These are phyloP conservation scores for Heteronetta atricapilla DNA, from an alignment of 2,113 vertebrate genomes.

Conservation along the genomic window DNA sequence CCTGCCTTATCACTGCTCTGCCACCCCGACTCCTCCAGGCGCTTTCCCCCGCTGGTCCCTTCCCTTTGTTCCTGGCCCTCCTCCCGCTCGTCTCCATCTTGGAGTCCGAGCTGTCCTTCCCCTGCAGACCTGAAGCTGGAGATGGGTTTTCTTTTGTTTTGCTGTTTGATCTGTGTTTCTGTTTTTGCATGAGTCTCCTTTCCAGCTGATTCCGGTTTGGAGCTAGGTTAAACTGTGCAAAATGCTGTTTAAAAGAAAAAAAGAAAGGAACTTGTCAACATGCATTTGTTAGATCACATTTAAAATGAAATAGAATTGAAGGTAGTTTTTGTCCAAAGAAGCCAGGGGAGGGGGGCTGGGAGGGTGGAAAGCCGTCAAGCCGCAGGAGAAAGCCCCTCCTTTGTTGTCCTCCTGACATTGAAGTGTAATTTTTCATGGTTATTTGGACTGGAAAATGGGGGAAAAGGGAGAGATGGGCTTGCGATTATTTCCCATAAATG, in stretches of 20 bases:
- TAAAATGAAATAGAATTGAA: conserved; percentile 77
- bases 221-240: conserved; percentile 76
- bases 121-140: neutral
- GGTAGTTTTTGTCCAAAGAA: conserved; percentile 77
- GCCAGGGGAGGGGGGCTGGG: conserved; percentile 44
- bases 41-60: neutral
- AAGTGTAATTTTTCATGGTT: conserved; percentile 99
- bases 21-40: neutral
- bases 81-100: accelerated
- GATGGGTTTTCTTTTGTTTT: conserved; percentile 37
- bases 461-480: conserved; percentile 88
- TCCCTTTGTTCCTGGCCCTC: neutral
- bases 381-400: conserved; percentile 77
- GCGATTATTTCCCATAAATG: conserved; percentile 98
- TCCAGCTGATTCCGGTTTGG: conserved; percentile 70
- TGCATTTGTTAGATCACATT: conserved; percentile 79
- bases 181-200: conserved; percentile 58
- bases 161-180: conserved; percentile 38
- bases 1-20: neutral
- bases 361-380: conserved; percentile 74
- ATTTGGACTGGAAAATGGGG: conserved; percentile 97
- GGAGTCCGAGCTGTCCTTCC: neutral
- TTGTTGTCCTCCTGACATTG: conserved; percentile 93
- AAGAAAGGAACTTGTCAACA: conserved; percentile 76
- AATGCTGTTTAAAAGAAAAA: conserved; percentile 73